These are phyloP conservation scores for Thermophis baileyi DNA, from an alignment of 2,113 vertebrate species.

Conservation along the genomic window DNA sequence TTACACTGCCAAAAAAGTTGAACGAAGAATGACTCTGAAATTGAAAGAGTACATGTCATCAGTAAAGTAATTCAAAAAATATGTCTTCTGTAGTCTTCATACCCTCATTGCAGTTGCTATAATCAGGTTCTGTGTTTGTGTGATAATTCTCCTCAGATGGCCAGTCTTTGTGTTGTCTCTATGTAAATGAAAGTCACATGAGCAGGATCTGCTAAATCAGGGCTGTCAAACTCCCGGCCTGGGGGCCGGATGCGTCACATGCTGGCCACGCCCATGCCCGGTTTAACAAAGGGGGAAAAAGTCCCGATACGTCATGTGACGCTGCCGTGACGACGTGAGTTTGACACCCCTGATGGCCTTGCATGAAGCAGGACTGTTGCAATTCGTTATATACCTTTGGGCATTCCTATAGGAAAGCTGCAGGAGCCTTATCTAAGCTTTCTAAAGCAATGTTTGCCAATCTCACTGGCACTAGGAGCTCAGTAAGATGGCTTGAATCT, in stretches of 20 bases:
- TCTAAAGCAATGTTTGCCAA: neutral
- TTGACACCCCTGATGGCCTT: neutral
- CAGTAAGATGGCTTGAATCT: neutral
- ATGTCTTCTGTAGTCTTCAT: neutral
- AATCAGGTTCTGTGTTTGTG: neutral
- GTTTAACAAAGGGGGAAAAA: too few relatives aligned
- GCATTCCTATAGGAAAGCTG: neutral
- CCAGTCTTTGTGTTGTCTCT: neutral
- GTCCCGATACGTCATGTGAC: too few relatives aligned
- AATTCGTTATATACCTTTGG: neutral
- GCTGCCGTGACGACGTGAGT: rapidly evolving
- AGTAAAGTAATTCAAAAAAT: neutral
- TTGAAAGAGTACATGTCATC: neutral
- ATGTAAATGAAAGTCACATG: neutral
- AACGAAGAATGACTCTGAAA: neutral
- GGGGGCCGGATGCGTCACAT: too few relatives aligned
- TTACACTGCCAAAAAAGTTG: neutral
- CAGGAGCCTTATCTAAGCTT: neutral
- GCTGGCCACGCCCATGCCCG: too few relatives aligned
- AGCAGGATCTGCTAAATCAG: too few relatives aligned
- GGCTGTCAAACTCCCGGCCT: too few relatives aligned
- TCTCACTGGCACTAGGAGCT: neutral
- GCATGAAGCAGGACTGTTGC: neutral
- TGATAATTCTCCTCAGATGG: neutral
- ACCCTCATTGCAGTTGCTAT: neutral